Conservation (phyloP, 2,113 vertebrate species). For the Lepisosteus oculatus region DNA sequence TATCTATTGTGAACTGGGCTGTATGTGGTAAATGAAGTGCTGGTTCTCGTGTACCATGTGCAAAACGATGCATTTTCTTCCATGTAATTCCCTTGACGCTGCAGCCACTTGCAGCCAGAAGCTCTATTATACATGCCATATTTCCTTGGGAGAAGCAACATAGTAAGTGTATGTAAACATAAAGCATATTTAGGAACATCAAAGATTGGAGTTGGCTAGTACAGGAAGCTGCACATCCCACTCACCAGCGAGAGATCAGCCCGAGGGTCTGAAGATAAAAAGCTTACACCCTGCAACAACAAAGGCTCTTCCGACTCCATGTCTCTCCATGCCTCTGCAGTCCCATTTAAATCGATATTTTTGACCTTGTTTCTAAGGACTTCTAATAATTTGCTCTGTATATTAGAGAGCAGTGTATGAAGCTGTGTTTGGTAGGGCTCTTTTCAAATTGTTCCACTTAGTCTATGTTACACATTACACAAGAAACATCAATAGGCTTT, state of each 20-base stretch:
- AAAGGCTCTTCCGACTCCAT: conserved; percentile 41
- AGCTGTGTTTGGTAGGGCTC: conserved; percentile 24
- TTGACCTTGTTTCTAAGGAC: conserved; percentile 58
- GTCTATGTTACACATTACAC: conserved; percentile 18
- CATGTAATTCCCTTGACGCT: neutral
- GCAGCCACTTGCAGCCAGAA: conserved; percentile 14
- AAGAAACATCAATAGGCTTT: neutral
- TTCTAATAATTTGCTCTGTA: conserved; percentile 48
- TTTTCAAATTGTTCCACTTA: conserved; percentile 20
- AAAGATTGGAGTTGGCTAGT: conserved; percentile 57
- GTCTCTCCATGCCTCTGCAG: conserved; percentile 39
- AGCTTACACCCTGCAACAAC: conserved; percentile 59
- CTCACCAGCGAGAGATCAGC: conserved; percentile 53
- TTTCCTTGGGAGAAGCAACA: conserved; percentile 35
- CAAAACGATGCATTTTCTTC: neutral
- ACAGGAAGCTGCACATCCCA: conserved; percentile 56
- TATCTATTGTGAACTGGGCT: neutral
- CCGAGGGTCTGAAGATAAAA: conserved; percentile 63
- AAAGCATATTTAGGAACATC: conserved; percentile 57
- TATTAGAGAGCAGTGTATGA: conserved; percentile 37
- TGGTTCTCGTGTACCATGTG: neutral
- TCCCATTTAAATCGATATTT: conserved; percentile 58
- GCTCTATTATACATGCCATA: conserved; percentile 31
- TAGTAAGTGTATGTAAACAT: conserved; percentile 50
- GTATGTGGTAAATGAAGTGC: conserved; percentile 18